phyloP scores from a whole-genome alignment of 2,797 vertebrate species.

The Morelia viridis region DNA sequence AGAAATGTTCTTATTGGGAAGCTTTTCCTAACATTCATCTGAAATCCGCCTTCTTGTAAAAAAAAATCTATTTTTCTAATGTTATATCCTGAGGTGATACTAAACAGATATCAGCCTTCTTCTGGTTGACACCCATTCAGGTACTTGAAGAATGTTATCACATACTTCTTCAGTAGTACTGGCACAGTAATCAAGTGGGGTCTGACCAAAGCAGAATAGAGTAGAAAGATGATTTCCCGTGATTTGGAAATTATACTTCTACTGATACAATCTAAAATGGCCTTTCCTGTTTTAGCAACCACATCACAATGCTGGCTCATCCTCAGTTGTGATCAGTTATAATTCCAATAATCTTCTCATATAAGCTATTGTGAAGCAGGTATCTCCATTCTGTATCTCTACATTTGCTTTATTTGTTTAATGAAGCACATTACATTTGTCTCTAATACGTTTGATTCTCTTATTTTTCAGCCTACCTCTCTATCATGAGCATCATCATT shows the following conservation, averaged over 20 bases:
- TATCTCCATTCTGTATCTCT: not conserved
- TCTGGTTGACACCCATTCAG: not conserved
- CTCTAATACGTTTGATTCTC: not conserved
- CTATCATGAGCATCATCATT: not conserved
- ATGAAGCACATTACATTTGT: not conserved
- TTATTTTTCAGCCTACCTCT: not conserved
- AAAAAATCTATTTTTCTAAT: not conserved
- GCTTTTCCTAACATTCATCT: not conserved
- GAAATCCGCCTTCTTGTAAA: not conserved
- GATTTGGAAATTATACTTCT: not conserved
- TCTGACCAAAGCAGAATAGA: not conserved
- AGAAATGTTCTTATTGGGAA: not conserved
- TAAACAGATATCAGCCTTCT: not conserved
- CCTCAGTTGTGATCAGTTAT: not conserved
- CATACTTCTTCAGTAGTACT: not conserved
- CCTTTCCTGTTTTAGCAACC: not conserved
- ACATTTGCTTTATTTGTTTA: not conserved
- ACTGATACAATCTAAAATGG: not conserved
- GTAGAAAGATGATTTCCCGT: not conserved
- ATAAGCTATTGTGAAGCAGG: not conserved
- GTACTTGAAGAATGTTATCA: not conserved
- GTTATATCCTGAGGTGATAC: not conserved
- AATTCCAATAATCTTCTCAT: not conserved
- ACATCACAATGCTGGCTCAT: not conserved
- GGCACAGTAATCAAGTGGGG: not conserved